Base-by-base conservation (phyloP, 2,888 invertebrate genomes). In the Sphaerophoria rueppellii region DNA sequence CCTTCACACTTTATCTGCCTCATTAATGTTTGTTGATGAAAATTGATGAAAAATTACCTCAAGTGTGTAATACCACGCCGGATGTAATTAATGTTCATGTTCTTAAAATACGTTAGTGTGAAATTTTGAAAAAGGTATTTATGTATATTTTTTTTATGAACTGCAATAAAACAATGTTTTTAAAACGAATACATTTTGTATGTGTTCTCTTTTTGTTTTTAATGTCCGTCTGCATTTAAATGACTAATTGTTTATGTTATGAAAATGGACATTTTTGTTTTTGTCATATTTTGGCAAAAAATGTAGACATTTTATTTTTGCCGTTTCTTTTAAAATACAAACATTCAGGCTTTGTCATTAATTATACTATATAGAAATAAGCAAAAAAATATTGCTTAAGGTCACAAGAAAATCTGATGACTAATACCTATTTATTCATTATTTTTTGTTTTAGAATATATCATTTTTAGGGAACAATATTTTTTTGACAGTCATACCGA, bases 371-470 rank as follows among this genome's bases (percentile, higher is more conserved):
- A 60, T 16, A 24, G 24, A 24, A 24, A 24, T 24, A 9, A 43
- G 2, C 9, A 60, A 60, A 76, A 77, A 69, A 61, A 14, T 50
- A 57, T 78, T 55, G 48, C 58, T 75, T 71, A 71, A 83, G 79
- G 79, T 79, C 82, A 79, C 74, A 54, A 71, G 60, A 32, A 12
- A 35, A 43, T 58, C 24, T 16, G 65, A 79, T 79, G 74, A 83
- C 75, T 83, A 83, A 83, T 79, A 75, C 24, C 24, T 24, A 24
- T 24, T 24, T 24, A 83, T 78, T 63, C 57, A 35, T 48, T 69
- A 16, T 46, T 54, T 54, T 74, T 65, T 46, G 37, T 54, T 32
- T 6, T 71, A n/a, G 14, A 12, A 2, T 11, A 9, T 43, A 9
- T 6, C n/a, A 52, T 1, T 0, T 43, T 57, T 58, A 34, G 48